Evolutionary conservation across 2,113 vertebrate species (phyloP).

Genomic region (Isurus oxyrinchus): DNA sequence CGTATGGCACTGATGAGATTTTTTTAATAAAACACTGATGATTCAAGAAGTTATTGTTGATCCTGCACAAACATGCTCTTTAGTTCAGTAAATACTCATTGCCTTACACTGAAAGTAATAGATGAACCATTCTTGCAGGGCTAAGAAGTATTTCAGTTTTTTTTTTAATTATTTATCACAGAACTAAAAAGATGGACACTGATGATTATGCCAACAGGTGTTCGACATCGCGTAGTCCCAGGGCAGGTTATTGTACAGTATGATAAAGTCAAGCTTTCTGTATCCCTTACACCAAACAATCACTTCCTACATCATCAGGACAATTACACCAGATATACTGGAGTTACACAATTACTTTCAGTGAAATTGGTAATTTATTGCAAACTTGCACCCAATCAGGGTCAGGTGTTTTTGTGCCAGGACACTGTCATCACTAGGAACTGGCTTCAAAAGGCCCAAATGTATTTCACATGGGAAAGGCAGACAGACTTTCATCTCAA

Average conservation of each 20-base stretch:
- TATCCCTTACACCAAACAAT: background rate
- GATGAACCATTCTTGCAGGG: background rate
- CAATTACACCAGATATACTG: background rate
- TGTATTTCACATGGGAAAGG: background rate
- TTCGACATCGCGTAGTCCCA: background rate
- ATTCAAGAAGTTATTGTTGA: background rate
- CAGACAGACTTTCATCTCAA: background rate
- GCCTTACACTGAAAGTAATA: background rate
- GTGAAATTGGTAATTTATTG: background rate
- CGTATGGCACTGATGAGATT: background rate
- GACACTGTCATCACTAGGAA: background rate
- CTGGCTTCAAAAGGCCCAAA: background rate
- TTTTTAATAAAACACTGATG: background rate
- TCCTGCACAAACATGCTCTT: background rate
- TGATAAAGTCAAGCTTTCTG: background rate
- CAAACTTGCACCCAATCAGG: background rate
- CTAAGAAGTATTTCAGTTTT: background rate
- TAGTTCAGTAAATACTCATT: background rate
- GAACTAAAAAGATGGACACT: background rate
- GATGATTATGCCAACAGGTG: no score
- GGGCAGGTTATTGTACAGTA: background rate
- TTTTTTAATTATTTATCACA: background rate
- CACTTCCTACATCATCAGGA: background rate
- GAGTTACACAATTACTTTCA: background rate
- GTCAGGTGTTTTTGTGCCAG: background rate